Base-by-base conservation (phyloP, 2,888 invertebrate species). In the Drosophila setosimentum region DNA sequence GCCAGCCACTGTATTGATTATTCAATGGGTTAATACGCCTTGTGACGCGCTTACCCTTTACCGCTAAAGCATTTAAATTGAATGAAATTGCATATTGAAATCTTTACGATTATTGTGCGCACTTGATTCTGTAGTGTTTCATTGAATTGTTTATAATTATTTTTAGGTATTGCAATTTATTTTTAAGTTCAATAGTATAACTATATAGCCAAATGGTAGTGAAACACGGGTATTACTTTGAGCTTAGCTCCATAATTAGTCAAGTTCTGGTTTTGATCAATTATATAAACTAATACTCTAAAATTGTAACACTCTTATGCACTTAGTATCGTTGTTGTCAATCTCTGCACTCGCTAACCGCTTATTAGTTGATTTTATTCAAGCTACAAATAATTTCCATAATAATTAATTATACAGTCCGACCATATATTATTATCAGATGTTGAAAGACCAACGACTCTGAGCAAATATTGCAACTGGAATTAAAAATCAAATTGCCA, bases 1-100 rank as follows among this genome's bases (percentile, higher is more conserved):
- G 68, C 66, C 35, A 53, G 55, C 51, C 42, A 63, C 49, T 68
- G 70, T 60, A 42, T 68, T 67, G 48, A 62, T 66, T 70, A 70
- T 72, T 71, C 74, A 80, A 73, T 82, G 70, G 53, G 58, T 49
- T 32, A 64, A 74, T 30, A 51, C 48, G 45, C 33, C 60, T 42
- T 54, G 60, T 67, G 68, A 68, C 51, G 72, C 61, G 61, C 55
- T 70, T 53, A 57, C 45, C 49, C 40, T 50, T 65, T 73, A 53
- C 18, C 35, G 65, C 53, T 65, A 73, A 71, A 29, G 11, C 74
- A 72, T 83, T 85, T 86, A 88, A 85, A 81, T 27, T 53, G 73
- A 78, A 88, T 85, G 88, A 85, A 83, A 70, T 50, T 58, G 88
- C 84, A 83, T 62, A 55, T 68, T 49, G 30, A 32, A 27, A 24